Evolutionary conservation across 1,140 invertebrate genomes (phyloP).

Genomic region (Achatina immaculata): DNA sequence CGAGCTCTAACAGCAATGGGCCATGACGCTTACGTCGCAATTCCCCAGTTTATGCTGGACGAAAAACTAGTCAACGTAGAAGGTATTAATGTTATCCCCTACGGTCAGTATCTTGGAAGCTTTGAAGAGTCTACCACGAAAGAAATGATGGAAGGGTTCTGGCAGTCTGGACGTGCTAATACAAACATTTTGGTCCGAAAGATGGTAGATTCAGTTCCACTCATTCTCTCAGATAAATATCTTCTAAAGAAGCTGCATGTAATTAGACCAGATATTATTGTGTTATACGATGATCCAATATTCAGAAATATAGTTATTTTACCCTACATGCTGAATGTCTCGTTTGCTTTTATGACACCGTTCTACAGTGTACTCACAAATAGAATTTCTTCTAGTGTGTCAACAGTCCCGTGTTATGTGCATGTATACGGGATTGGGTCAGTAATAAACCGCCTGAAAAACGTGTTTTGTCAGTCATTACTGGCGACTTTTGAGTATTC

Average conservation of each 20-base stretch:
- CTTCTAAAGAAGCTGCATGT: constrained; percentile 22
- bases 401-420: constrained; percentile 10
- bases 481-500: background rate
- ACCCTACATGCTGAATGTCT: constrained; percentile 40
- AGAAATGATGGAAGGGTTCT: background rate
- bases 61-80: constrained; percentile 4
- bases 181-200: background rate
- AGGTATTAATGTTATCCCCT: constrained; percentile 2
- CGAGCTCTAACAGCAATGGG: constrained; percentile 10
- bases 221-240: constrained; percentile 11
- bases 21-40: constrained; percentile 26
- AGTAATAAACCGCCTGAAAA: constrained; percentile 12
- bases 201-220: background rate
- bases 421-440: background rate
- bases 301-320: constrained; percentile 34
- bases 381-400: constrained; percentile 13
- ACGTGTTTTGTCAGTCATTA: background rate
- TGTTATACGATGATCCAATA: constrained; percentile 17
- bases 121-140: background rate
- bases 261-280: constrained; percentile 23
- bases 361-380: background rate
- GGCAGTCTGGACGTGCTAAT: background rate
- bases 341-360: constrained; percentile 33
- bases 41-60: constrained; percentile 1
- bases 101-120: background rate